Percentiles rank a stretch among this genome's conserved stretches.
Evolutionary conservation across 2,888 invertebrate genomes (phyloP).

Genomic region (Acheta domesticus): DNA sequence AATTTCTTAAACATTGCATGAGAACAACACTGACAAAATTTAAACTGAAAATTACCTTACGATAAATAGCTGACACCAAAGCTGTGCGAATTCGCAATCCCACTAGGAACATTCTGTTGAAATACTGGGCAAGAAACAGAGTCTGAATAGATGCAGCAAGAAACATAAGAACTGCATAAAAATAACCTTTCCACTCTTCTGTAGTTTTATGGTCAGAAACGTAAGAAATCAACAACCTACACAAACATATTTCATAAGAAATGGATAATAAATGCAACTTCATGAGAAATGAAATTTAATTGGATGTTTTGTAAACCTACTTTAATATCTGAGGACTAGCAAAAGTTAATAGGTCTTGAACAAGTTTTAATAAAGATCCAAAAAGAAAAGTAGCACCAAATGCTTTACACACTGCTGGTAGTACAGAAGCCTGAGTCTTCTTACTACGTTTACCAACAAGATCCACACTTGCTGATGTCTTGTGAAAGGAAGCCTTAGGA

Average conservation of each 20-base stretch:
- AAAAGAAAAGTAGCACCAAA: conserved; percentile 85
- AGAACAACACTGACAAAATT: neutral
- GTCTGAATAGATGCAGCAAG: conserved; percentile 75
- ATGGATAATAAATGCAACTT: too few relatives aligned
- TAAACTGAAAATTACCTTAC: conserved; percentile 56
- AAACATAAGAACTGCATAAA: conserved; percentile 75
- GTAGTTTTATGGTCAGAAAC: conserved; percentile 54
- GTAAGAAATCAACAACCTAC: conserved; percentile 68
- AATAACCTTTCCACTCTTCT: conserved; percentile 79
- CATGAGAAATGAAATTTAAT: too few relatives aligned
- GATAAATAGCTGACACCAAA: conserved; percentile 83
- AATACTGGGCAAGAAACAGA: conserved; percentile 82
- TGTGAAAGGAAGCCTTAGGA: conserved; percentile 64
- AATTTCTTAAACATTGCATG: neutral
- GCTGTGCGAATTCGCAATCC: conserved; percentile 88
- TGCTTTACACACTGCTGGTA: conserved; percentile 78
- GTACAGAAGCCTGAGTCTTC: conserved; percentile 73
- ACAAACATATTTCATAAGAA: conserved; percentile 37
- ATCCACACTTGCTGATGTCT: conserved; percentile 68
- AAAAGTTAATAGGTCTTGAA: conserved; percentile 82
- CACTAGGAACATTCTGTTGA: conserved; percentile 84
- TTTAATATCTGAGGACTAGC: conserved; percentile 83
- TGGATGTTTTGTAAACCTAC: conserved; percentile 52
- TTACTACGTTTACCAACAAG: conserved; percentile 49
- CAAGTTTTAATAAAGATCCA: conserved; percentile 77